These are phyloP conservation scores for Cyrtodaria siliqua DNA, from an alignment of 2,888 invertebrate genomes.

Conservation along the genomic window DNA sequence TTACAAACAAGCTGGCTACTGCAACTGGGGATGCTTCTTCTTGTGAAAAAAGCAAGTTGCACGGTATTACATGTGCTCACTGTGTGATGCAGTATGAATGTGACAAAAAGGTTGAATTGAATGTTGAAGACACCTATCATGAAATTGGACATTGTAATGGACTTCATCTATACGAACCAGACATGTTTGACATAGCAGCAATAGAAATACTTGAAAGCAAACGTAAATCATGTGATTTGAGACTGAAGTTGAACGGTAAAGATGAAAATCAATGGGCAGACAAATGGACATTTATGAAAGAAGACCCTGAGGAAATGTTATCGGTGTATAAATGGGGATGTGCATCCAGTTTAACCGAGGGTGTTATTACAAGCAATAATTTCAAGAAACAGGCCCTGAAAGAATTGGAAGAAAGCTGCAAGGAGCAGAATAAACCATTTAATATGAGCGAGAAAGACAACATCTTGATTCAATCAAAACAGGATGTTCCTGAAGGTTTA, in stretches of 20 bases:
- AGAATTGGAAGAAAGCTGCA: neutral
- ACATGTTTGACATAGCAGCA: constrained; percentile 2
- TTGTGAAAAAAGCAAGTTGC: no score
- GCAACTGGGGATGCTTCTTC: neutral
- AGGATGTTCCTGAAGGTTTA: neutral
- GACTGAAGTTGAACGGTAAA: neutral
- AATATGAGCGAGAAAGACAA: neutral
- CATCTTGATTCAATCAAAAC: neutral
- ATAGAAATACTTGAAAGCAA: constrained; percentile 7
- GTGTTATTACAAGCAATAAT: constrained; percentile 5
- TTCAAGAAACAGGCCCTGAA: constrained; percentile 2
- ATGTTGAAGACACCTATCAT: neutral
- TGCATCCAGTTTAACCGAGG: neutral
- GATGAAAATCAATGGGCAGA: neutral
- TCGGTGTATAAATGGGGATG: constrained; percentile 7
- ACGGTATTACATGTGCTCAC: no score
- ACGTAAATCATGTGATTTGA: neutral
- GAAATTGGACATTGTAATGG: constrained; percentile 2
- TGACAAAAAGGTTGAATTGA: no score
- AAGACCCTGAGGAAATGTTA: no score
- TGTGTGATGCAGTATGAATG: no score
- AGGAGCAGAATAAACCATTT: no score
- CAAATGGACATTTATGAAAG: constrained; percentile 4
- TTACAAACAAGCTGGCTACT: neutral
- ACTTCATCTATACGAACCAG: neutral